These are phyloP conservation scores for Agriotes lineatus DNA, from an alignment of 2,888 invertebrate species.

Conservation along the genomic window DNA sequence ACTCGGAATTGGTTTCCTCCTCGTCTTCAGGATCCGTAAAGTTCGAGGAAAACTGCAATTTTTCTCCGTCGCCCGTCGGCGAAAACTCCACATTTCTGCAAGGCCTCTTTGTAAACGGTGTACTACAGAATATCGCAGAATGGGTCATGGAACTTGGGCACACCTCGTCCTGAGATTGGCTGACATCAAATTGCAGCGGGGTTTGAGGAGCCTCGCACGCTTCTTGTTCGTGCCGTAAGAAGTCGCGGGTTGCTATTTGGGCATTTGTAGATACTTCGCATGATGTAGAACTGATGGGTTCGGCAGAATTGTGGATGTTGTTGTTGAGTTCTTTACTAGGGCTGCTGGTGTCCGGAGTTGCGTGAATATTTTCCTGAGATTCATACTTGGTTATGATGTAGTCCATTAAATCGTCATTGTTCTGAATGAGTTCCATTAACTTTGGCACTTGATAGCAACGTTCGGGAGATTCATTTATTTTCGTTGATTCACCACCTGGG, in stretches of 20 bases:
- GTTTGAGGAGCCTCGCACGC: slow-evolving; percentile 19
- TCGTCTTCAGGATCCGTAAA: slow-evolving; percentile 54
- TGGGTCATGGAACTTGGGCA: slow-evolving; percentile 60
- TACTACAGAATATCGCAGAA: slow-evolving; percentile 55
- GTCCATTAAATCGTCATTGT: slow-evolving; percentile 57
- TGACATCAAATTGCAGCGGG: slow-evolving; percentile 55
- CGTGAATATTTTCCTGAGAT: slow-evolving; percentile 38
- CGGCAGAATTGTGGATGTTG: slow-evolving; percentile 17
- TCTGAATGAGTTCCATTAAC: slow-evolving; percentile 58
- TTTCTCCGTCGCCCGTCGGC: slow-evolving; percentile 61
- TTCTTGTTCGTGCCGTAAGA: slow-evolving; percentile 35
- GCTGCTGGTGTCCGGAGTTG: neutral
- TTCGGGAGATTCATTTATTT: slow-evolving; percentile 1
- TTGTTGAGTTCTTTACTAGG: slow-evolving; percentile 23
- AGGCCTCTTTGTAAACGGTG: slow-evolving; percentile 45
- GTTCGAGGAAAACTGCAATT: slow-evolving; percentile 70
- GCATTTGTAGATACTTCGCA: neutral
- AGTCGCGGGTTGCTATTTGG: slow-evolving; percentile 37
- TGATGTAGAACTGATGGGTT: slow-evolving; percentile 8
- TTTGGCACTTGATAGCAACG: slow-evolving; percentile 54
- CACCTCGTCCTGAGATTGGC: slow-evolving; percentile 56
- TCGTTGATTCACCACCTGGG: neutral
- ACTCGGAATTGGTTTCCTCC: slow-evolving; percentile 38
- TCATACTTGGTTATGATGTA: slow-evolving; percentile 56
- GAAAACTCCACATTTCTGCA: neutral